phyloP scores from a whole-genome alignment of 2,888 invertebrate genomes.

The Meta bourneti region DNA sequence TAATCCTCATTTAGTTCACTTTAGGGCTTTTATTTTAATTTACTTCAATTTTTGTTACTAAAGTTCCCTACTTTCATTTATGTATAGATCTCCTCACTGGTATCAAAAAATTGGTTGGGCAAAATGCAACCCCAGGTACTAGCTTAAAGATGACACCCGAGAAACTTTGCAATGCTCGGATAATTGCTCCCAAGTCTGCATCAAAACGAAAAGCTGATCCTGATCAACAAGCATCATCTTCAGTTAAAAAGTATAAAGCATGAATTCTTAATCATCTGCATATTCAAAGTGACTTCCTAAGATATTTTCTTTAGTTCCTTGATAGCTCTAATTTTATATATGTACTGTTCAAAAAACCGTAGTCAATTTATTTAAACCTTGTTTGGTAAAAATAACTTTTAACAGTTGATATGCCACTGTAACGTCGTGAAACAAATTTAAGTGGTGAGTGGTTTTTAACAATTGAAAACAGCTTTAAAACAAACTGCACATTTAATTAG shows the following conservation, averaged over 20 bases:
- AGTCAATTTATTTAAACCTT: not conserved
- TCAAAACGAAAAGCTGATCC: slow-evolving; percentile 82
- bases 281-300: not conserved
- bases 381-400: not conserved
- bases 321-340: not conserved
- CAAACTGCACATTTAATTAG: no score
- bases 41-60: not conserved
- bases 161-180: not conserved
- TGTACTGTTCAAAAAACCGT: not conserved
- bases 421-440: no score
- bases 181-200: slow-evolving; percentile 43
- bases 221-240: slow-evolving; percentile 78
- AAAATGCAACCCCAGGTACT: slow-evolving; percentile 34
- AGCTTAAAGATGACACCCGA: slow-evolving; percentile 7
- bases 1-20: no score
- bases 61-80: not conserved
- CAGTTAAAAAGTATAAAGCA: slow-evolving; percentile 64
- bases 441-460: no score
- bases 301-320: not conserved
- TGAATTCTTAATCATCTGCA: not conserved
- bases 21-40: not conserved
- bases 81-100: slow-evolving; percentile 85
- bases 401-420: no score
- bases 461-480: no score
- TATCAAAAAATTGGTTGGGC: slow-evolving; percentile 88